These are phyloP conservation scores for Drosophila melanica DNA, from an alignment of 1,140 invertebrate species.

Conservation along the genomic window DNA sequence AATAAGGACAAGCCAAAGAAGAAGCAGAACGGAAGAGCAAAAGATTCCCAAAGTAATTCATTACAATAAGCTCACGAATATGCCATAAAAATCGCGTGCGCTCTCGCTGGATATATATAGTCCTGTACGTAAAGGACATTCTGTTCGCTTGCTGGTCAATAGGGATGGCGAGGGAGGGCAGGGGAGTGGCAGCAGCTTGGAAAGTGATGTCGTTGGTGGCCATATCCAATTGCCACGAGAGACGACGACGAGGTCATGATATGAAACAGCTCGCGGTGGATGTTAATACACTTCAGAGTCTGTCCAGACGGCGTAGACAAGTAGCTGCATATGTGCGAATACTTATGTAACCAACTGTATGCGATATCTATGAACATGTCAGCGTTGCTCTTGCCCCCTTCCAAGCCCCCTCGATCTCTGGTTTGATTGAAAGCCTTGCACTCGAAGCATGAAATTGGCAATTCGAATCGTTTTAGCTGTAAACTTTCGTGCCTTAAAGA, in stretches of 20 bases:
- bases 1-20: not conserved
- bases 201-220: slow-evolving; percentile 39
- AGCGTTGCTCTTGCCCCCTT: slow-evolving; percentile 8
- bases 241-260: slow-evolving; percentile 23
- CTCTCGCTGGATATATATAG: slow-evolving; percentile 5
- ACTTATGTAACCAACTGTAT: slow-evolving; percentile 22
- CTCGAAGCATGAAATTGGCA: slow-evolving; percentile 77
- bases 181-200: slow-evolving; percentile 3
- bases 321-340: slow-evolving; percentile 11
- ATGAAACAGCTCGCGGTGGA: slow-evolving; percentile 8
- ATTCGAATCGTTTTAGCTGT: slow-evolving; percentile 77
- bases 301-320: not conserved
- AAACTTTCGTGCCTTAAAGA: slow-evolving; percentile 58
- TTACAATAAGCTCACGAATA: slow-evolving; percentile 84
- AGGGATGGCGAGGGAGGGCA: too few relatives aligned
- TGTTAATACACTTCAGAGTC: slow-evolving; percentile 34
- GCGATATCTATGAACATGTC: slow-evolving; percentile 41
- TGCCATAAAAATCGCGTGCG: slow-evolving; percentile 80
- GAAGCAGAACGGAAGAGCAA: slow-evolving; percentile 13
- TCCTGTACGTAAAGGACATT: slow-evolving; percentile 3
- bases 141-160: not conserved
- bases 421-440: slow-evolving; percentile 62
- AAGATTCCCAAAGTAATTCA: slow-evolving; percentile 74
- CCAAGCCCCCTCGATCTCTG: slow-evolving; percentile 7
- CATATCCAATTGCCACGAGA: slow-evolving; percentile 40